These are phyloP conservation scores for Epinephelus malabaricus DNA, from an alignment of 2,797 vertebrate genomes.

Conservation along the genomic window DNA sequence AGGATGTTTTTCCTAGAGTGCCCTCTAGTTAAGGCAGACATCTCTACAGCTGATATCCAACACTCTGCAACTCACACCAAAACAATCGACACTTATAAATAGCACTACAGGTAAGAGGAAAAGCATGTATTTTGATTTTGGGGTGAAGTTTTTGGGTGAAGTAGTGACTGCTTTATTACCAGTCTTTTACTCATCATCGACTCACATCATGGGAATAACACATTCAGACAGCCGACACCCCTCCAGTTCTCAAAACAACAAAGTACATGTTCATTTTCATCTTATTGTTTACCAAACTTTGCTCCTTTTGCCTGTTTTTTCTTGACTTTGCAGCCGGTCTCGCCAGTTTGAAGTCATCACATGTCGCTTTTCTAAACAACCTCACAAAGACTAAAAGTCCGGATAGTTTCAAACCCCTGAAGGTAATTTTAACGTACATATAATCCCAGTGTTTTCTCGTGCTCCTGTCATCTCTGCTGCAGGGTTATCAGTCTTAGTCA, in stretches of 20 bases:
- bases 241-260: background rate
- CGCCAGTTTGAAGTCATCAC: constrained; percentile 39
- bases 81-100: too few species aligned
- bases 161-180: background rate
- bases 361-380: constrained; percentile 4
- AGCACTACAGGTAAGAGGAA: too few species aligned
- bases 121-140: too few species aligned
- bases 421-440: constrained; percentile 47
- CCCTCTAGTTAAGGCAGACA: too few species aligned
- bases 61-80: too few species aligned
- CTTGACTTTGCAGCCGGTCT: constrained; percentile 66
- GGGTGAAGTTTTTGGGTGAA: too few species aligned
- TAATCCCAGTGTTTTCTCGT: background rate
- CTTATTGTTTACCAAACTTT: background rate
- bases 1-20: too few species aligned
- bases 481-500: background rate
- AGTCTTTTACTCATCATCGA: background rate
- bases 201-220: background rate
- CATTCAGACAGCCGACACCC: background rate
- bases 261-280: background rate
- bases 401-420: constrained; percentile 14
- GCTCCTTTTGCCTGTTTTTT: constrained; percentile 36
- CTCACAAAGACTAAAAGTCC: constrained; percentile 24
- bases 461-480: background rate
- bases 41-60: too few species aligned